Evolutionary conservation across 2,113 vertebrate genomes (phyloP).

Genomic region (Lipophrys pholis): DNA sequence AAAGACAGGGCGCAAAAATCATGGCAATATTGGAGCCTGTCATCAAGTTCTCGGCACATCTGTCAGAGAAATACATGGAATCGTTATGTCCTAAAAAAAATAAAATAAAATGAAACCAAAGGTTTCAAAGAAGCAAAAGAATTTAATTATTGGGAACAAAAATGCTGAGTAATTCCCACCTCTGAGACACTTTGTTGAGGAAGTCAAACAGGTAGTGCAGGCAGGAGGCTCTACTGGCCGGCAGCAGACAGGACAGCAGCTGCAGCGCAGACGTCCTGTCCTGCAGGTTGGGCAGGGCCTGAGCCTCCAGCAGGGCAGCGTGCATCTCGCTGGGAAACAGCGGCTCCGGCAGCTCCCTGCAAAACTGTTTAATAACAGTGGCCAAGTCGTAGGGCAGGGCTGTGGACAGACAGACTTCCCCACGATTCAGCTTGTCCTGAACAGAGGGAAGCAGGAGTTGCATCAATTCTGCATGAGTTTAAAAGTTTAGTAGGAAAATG

Average conservation of each 20-base stretch:
- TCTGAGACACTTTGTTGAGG: slow-evolving; percentile 86
- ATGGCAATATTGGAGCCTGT: slow-evolving; percentile 90
- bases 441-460: slow-evolving; percentile 28
- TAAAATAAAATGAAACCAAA: not conserved
- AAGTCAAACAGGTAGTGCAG: slow-evolving; percentile 91
- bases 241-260: slow-evolving; percentile 89
- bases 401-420: slow-evolving; percentile 85
- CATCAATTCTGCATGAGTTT: not conserved
- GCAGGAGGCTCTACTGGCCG: slow-evolving; percentile 79
- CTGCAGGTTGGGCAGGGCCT: slow-evolving; percentile 78
- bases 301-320: slow-evolving; percentile 87
- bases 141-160: too few species aligned
- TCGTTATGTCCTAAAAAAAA: not conserved
- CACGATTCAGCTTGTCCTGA: slow-evolving; percentile 88
- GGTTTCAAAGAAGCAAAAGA: too few species aligned
- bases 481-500: too few species aligned
- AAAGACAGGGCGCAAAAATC: slow-evolving; percentile 91
- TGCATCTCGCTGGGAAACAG: slow-evolving; percentile 87
- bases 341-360: slow-evolving; percentile 90
- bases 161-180: slow-evolving; percentile 74
- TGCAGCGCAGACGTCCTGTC: slow-evolving; percentile 86
- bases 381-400: slow-evolving; percentile 89
- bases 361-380: slow-evolving; percentile 92
- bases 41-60: slow-evolving; percentile 91
- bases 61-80: slow-evolving; percentile 55